These are phyloP conservation scores for Scaptomyza hsui DNA, from an alignment of 1,140 invertebrate genomes.

Conservation along the genomic window DNA sequence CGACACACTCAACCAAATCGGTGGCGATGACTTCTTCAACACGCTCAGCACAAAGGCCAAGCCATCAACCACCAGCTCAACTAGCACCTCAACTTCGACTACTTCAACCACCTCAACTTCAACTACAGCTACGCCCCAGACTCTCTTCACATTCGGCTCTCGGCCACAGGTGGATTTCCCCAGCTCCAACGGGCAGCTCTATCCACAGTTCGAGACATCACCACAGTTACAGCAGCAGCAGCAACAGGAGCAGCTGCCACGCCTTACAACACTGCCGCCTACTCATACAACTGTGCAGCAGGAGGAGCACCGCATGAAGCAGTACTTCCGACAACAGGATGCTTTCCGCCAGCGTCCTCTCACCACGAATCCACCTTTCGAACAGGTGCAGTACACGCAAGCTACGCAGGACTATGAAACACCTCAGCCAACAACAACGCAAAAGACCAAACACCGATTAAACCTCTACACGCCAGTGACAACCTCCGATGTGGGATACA, in stretches of 20 bases:
- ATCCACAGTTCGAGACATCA: conserved; percentile 51
- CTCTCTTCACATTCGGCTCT: conserved; percentile 67
- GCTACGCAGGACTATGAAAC: conserved; percentile 56
- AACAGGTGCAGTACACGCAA: conserved; percentile 74
- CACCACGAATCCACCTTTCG: conserved; percentile 70
- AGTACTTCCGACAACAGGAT: conserved; percentile 81
- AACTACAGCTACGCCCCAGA: conserved; percentile 63
- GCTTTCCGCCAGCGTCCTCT: conserved; percentile 78
- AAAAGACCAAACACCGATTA: conserved; percentile 64
- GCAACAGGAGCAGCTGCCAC: conserved; percentile 53
- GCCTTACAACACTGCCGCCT: conserved; percentile 67
- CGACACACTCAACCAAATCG: conserved; percentile 76
- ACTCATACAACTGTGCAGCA: conserved; percentile 48
- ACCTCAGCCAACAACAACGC: conserved; percentile 50
- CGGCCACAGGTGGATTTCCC: conserved; percentile 76
- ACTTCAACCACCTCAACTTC: conserved; percentile 73
- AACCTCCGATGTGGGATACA: conserved; percentile 67
- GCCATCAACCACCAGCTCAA: conserved; percentile 26
- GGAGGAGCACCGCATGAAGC: conserved; percentile 79
- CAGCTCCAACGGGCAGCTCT: conserved; percentile 70
- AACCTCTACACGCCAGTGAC: conserved; percentile 72
- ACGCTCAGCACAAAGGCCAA: conserved; percentile 53
- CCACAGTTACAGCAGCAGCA: conserved; percentile 22
- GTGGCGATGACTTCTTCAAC: conserved; percentile 75
- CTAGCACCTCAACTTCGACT: conserved; percentile 55